These are phyloP conservation scores for Venturia canescens DNA, from an alignment of 1,140 invertebrate genomes.

Conservation along the genomic window DNA sequence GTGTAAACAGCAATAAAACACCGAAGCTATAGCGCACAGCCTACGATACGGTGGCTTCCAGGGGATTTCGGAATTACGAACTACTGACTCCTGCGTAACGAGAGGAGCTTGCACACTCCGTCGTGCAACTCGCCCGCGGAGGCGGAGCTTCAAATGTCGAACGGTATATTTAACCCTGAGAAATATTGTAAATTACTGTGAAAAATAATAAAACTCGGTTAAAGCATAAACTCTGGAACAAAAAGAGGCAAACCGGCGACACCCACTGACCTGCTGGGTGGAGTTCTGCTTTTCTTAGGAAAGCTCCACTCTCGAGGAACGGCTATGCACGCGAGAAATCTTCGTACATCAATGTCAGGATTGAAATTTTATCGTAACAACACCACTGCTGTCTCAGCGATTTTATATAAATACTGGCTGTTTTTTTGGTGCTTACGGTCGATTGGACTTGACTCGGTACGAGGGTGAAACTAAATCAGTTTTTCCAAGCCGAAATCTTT, in stretches of 20 bases:
- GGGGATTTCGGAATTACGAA: neutral
- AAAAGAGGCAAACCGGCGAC: neutral
- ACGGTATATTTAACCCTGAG: neutral
- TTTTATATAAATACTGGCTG: too few relatives aligned
- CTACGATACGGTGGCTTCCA: neutral
- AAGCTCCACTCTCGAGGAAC: neutral
- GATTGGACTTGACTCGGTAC: too few relatives aligned
- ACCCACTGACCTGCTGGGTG: neutral
- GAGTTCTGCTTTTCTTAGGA: neutral
- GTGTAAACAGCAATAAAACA: slow-evolving; percentile 70
- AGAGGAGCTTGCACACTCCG: neutral
- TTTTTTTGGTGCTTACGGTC: too few relatives aligned
- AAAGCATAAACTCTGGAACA: neutral
- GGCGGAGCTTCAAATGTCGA: slow-evolving; percentile 12
- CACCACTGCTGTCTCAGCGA: too few relatives aligned
- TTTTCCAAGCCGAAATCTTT: too few relatives aligned
- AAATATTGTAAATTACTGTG: neutral
- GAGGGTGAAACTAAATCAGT: too few relatives aligned
- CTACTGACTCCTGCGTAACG: slow-evolving; percentile 5
- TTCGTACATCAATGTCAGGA: neutral
- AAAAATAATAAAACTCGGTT: neutral
- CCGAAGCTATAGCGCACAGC: neutral
- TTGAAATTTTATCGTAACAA: neutral
- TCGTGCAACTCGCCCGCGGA: neutral
- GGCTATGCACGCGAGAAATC: neutral